Evolutionary conservation across 1,140 invertebrate genomes (phyloP), one percentile per base, ranked within the genome.

Genomic region (Tyrophagus putrescentiae): DNA sequence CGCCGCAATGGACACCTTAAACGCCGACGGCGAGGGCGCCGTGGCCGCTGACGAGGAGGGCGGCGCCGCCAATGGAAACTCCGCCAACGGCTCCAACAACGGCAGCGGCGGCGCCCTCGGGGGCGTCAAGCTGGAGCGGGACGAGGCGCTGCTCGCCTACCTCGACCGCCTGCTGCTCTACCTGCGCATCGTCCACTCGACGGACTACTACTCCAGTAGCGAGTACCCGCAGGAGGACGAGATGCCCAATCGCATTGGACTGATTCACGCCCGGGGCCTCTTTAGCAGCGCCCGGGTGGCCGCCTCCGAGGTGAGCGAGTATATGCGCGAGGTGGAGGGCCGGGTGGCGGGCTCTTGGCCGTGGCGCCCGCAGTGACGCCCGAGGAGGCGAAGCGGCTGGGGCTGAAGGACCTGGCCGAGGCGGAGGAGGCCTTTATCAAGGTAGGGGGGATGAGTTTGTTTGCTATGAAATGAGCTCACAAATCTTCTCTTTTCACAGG

Each of bases 221-320:
- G 94, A 99, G 68, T 99, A 99, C 76, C 90, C 93, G 0, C 95
- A 96, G 70, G 96, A 99, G 75, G 95, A 99, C 73, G 93, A 96
- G 70, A 99, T 99, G 95, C 96, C 96, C 0, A 97, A 98, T 72
- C 78, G 93, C 29, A 96, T 94, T 74, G 94, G 94, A 16, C 95
- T 98, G 62, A 90, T 99, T 77, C 95, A 98, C 71, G 91, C 91
- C 0, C 77, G 96, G 52, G 92, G 90, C 54, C 65, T 66, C 9
- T 80, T 83, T 21, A 87, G 91, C 1, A 77, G 79, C 4, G 80
- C 80, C 41, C 87, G 89, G 72, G 82, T 90, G 52, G 78, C 71
- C 13, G 68, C 72, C 34, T 44, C 68, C 64, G 62, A 70, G 61
- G 64, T 87, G 25, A 79, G 80, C 65, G 84, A 87, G 60, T 88